Evolutionary conservation across 2,888 invertebrate genomes (phyloP), one percentile per base, ranked within the genome.

Genomic region (Leucania comma): DNA sequence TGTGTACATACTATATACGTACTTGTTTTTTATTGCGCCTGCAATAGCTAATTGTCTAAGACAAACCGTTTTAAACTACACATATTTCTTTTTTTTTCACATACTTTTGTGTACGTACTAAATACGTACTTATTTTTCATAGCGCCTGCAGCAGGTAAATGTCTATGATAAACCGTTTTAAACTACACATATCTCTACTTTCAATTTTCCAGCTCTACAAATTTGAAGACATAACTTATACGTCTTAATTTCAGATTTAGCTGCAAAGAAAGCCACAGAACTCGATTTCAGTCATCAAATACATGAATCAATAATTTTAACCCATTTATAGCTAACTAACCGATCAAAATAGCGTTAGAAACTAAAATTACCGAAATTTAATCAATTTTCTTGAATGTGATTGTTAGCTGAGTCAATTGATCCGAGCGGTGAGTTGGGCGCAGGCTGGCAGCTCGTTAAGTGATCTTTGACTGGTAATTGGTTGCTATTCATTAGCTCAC

Each of bases 401-500:
- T 76, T 66, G 59, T 77, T 38, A 12, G 35, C 22, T 26, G 53
- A 54, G 22, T 54, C 54, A 58, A 68, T 53, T 17, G 38, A 53
- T 35, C 24, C 14, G 22, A 35, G 32, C 9, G 63, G 57, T 48
- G 46, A 81, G 50, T 50, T 14, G 48, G 24, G 26, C 32, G 67
- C 58, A 54, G 32, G 50, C 82, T 63, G 60, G 12, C 56, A 26
- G 54, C 5, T 78, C 54, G 72, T 59, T 56, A 68, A 53, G 57
- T 68, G 64, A 32, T 57, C 59, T 22, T 46, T 8, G 50, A 22
- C 68, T 68, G 38, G 35, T 68, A 64, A 82, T 72, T 74, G 70
- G 56, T 61, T 53, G 68, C 75, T 69, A 67, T 71, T 78, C 67
- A 82, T 84, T 82, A 61, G 35, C 42, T 53, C 72, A 74, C 57